Percentiles rank a stretch among this genome's conserved stretches.
Conservation (phyloP, 1,140 invertebrate genomes). For the Drosophila ercepeae region DNA sequence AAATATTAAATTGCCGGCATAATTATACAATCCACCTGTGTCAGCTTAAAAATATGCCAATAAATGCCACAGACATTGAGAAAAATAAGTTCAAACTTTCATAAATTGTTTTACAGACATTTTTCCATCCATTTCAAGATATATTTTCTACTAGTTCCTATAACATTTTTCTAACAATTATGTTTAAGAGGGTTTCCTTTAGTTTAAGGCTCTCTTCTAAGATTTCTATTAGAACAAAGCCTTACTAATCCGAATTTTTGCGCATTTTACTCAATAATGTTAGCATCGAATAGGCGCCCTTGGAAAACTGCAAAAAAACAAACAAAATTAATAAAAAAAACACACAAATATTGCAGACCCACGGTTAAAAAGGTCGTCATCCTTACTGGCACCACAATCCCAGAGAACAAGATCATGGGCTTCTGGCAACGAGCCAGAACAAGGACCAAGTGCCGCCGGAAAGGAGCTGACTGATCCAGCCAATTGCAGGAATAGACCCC, state of each 20-base stretch:
- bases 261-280: not conserved
- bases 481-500: constrained; percentile 68
- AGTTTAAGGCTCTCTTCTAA: too few relatives aligned
- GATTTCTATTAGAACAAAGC: too few relatives aligned
- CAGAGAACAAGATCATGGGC: constrained; percentile 35
- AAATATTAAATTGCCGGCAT: constrained; percentile 12
- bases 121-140: too few relatives aligned
- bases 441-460: constrained; percentile 43
- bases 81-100: too few relatives aligned
- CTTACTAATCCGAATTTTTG: too few relatives aligned
- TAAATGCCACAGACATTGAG: not conserved
- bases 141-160: too few relatives aligned
- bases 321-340: not conserved
- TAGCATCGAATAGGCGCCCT: not conserved
- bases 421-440: constrained; percentile 58
- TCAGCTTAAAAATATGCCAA: not conserved
- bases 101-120: too few relatives aligned
- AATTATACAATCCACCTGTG: constrained; percentile 3
- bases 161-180: too few relatives aligned
- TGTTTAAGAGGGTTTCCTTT: too few relatives aligned
- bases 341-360: not conserved
- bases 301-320: not conserved
- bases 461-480: constrained; percentile 47
- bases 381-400: constrained; percentile 43
- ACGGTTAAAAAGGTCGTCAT: constrained; percentile 57